Evolutionary conservation across 2,888 invertebrate species (phyloP), one percentile per base, ranked within the genome.

Genomic region (Drosophila subsilvestris): DNA sequence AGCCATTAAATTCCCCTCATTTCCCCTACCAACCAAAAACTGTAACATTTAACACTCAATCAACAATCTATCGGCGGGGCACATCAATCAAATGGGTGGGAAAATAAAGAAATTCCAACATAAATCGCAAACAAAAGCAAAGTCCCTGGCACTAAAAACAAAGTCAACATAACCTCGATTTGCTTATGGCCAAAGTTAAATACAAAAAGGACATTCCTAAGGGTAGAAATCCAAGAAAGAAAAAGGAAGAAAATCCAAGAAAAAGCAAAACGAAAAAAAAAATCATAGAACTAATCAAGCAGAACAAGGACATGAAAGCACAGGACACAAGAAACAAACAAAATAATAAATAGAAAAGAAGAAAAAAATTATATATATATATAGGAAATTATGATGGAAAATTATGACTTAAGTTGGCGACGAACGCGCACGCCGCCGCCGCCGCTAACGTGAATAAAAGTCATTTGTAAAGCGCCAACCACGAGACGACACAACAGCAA

Each of bases 131-230:
- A 78, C 70, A 79, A 74, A 76, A 71, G 69, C 44, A 74, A 67
- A 65, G 74, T 6, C 25, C 69, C 65, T 22, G 74, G 71, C 85
- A 81, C 79, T 84, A 84, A 58, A 37, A 82, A 70, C 79, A 65
- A 70, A 72, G 74, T 82, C 77, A 82, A 82, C 82, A 82, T 75
- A 82, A 76, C 85, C 81, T 81, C 85, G 73, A 84, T 84, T 84
- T 76, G 65, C 61, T 74, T 76, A 72, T 77, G 67, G 51, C n/a
- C 55, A 12, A 63, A 63, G 53, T 66, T 73, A 75, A 77, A 73
- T 73, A 67, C 69, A 63, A 73, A 61, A 69, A 78, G 43, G 63
- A 58, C 58, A 14, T 27, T 44, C 47, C 7, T 14, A 6, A 37
- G 37, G 6, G 32, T 12, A 45, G 22, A 22, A 22, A 4, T 22